Evolutionary conservation across 1,140 invertebrate genomes (phyloP), one percentile per base, ranked within the genome.

Genomic region (Halesus radiatus): DNA sequence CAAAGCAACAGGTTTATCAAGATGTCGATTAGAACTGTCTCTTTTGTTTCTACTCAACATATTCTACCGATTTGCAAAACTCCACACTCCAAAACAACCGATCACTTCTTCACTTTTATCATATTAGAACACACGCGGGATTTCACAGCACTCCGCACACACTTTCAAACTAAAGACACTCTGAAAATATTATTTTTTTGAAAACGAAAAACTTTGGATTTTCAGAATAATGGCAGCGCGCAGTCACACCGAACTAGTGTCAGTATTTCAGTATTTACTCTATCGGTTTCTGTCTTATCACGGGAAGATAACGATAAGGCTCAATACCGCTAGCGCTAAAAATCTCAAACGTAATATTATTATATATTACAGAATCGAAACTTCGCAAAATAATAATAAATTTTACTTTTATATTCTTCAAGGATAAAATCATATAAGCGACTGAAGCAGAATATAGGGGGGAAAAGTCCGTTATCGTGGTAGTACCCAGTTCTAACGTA

Each of bases 301-400:
- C 2, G 5, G 3, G 16, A 50, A 64, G 75, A 76, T 76, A 76
- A 66, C 75, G 75, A 76, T 76, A 76, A 76, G 75, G 64, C 64
- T 76, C 23, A 15, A 50, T 64, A 26, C 22, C 22, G 15, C 20
- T 26, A 45, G 58, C 58, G 58, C 22, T 23, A 60, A 60, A 60
- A 60, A 22, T 60, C 58, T 20, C 13, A 26, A 60, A n/a, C 26
- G 3, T 45, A 0, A 45, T 45, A 45, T 45, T 45, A 45, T 45
- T 45, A 45, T 45, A 13, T 13, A 45, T 45, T 45, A 29, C 29
- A 18, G 29, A 66, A 10, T 10, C 29, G 23, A 32, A 26, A 45
- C 10, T 10, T 45, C 1, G 37, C 37, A 45, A 13, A 45, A 45
- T 45, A 45, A 45, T 45, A 45, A 45, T 8, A 37, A 1, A 37